Percentiles rank a stretch among this genome's conserved stretches.
phyloP scores from a whole-genome alignment of 2,797 vertebrate genomes.

The Myioborus melanocephalus region DNA sequence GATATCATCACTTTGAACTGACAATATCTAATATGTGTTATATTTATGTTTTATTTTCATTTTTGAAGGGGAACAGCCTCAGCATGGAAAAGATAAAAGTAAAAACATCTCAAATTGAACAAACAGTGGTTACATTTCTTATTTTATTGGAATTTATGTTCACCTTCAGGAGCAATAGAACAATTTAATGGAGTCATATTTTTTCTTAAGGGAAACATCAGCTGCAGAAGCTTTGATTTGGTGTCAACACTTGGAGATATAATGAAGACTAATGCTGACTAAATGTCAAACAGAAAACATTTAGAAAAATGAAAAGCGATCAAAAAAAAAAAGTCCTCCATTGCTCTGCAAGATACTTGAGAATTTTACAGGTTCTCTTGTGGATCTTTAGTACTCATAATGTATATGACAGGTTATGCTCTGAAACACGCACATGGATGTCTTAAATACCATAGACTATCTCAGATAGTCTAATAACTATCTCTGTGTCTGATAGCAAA shows the following conservation, averaged over 20 bases:
- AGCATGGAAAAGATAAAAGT: not conserved
- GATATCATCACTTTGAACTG: not conserved
- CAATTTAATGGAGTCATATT: constrained; percentile 70
- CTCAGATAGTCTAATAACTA: not conserved
- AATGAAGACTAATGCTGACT: constrained; percentile 78
- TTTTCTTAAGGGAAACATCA: constrained; percentile 67
- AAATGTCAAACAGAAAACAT: constrained; percentile 65
- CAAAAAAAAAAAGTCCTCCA: not conserved
- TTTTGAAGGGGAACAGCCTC: not conserved
- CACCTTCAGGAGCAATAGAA: constrained; percentile 71
- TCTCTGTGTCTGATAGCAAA: not conserved
- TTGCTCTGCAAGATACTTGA: not conserved
- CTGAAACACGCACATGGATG: not conserved
- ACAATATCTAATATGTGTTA: not conserved
- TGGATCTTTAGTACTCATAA: not conserved
- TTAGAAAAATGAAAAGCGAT: constrained; percentile 51
- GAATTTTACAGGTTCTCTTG: not conserved
- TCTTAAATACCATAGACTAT: not conserved
- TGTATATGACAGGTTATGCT: not conserved
- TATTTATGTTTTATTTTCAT: not conserved
- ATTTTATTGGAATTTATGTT: constrained; percentile 65
- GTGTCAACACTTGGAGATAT: constrained; percentile 71
- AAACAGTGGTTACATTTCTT: not conserved
- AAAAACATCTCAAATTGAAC: not conserved
- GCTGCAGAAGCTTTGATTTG: constrained; percentile 72